Conservation (phyloP, 2,113 vertebrate genomes). For the Zeus faber region DNA sequence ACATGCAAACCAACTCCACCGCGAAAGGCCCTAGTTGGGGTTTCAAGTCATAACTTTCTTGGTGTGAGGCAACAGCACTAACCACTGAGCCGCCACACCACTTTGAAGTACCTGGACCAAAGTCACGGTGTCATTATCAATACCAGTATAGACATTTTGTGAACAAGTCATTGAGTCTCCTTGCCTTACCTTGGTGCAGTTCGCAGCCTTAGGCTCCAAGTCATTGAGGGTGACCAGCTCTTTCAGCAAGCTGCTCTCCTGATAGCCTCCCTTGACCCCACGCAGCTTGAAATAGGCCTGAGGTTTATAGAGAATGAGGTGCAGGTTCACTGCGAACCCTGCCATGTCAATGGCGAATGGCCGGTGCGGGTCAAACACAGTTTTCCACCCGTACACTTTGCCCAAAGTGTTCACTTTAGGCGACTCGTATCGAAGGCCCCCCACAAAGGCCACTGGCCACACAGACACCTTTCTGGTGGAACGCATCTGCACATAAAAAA, state of each 20-base stretch:
- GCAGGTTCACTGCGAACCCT: conserved; percentile 84
- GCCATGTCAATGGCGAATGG: conserved; percentile 90
- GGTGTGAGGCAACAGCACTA: too few relatives aligned
- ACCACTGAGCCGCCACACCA: too few relatives aligned
- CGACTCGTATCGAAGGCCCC: conserved; percentile 81
- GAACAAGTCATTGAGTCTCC: too few relatives aligned
- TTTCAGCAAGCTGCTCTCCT: conserved; percentile 84
- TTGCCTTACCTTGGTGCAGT: conserved; percentile 83
- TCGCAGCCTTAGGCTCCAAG: conserved; percentile 85
- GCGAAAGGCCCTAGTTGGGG: too few relatives aligned
- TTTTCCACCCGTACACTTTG: conserved; percentile 86
- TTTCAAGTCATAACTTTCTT: too few relatives aligned
- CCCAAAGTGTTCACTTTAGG: conserved; percentile 80
- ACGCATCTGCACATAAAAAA: conserved; percentile 85
- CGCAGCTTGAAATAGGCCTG: conserved; percentile 84
- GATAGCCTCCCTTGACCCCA: conserved; percentile 84
- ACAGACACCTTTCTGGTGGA: conserved; percentile 82
- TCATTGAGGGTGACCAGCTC: conserved; percentile 82
- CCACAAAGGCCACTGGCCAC: conserved; percentile 87
- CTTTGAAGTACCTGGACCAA: too few relatives aligned
- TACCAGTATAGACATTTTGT: too few relatives aligned
- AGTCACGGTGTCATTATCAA: too few relatives aligned
- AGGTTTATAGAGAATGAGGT: conserved; percentile 79
- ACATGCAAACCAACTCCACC: too few relatives aligned
- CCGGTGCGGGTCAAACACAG: conserved; percentile 82